Conservation (phyloP, 2,113 vertebrate genomes). For the Lota lota region DNA sequence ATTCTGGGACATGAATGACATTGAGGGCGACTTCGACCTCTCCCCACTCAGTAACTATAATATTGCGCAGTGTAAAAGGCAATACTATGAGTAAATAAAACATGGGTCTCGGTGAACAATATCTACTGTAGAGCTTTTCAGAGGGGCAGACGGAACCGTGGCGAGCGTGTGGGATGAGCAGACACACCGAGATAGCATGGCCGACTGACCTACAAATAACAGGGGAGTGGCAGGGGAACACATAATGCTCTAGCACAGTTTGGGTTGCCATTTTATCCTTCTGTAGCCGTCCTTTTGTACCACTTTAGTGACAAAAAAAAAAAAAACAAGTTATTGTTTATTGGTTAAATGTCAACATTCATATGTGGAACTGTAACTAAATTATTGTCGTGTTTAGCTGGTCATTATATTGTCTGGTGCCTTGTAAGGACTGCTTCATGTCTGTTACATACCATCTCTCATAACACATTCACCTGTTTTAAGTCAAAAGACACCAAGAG, state of each 20-base stretch:
- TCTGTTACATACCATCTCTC: constrained; percentile 20
- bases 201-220: constrained; percentile 68
- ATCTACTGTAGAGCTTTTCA: too few species aligned
- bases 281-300: not conserved
- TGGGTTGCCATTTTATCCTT: not conserved
- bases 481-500: constrained; percentile 30
- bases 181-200: constrained; percentile 57
- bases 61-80: not conserved
- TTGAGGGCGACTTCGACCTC: constrained; percentile 20
- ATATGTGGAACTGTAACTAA: too few species aligned
- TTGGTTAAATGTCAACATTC: too few species aligned
- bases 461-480: constrained; percentile 12
- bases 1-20: constrained; percentile 25
- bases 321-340: not conserved
- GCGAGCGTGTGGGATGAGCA: constrained; percentile 29
- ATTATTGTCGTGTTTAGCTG: too few species aligned
- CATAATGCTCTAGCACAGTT: not conserved
- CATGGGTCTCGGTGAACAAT: too few species aligned
- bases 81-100: too few species aligned
- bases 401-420: constrained; percentile 9
- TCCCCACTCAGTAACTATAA: constrained; percentile 35
- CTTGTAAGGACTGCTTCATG: constrained; percentile 25
- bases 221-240: not conserved
- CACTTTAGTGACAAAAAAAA: not conserved
- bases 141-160: constrained; percentile 17